phyloP scores from a whole-genome alignment of 2,113 vertebrate genomes.

The Clarias gariepinus region DNA sequence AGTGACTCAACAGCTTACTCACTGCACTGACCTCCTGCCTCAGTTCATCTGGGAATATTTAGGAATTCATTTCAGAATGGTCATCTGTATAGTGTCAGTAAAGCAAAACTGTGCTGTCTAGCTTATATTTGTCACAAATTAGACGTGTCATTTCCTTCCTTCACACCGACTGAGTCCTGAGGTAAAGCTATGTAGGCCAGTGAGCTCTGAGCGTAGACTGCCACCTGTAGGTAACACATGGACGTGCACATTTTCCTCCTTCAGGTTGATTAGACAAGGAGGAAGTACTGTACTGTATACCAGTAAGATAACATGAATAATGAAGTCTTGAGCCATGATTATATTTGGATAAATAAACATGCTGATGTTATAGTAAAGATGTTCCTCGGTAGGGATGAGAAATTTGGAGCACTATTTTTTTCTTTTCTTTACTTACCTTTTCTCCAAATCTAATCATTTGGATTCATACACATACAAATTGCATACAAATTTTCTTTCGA shows the following conservation, averaged over 20 bases:
- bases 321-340: not conserved
- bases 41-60: not conserved
- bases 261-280: not conserved
- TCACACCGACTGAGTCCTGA: not conserved
- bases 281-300: not conserved
- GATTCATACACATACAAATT: too few relatives aligned
- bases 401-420: not conserved
- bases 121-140: constrained; percentile 1
- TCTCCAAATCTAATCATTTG: too few relatives aligned
- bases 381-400: not conserved
- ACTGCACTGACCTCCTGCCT: not conserved
- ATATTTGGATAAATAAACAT: not conserved
- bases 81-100: constrained; percentile 13
- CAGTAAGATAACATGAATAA: too few relatives aligned
- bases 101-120: not conserved
- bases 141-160: not conserved
- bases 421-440: not conserved
- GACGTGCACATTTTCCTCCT: not conserved
- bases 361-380: not conserved
- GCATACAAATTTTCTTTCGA: too few relatives aligned
- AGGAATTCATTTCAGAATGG: not conserved
- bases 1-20: constrained; percentile 18
- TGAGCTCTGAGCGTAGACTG: constrained; percentile 26
- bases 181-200: not conserved
- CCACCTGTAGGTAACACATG: constrained; percentile 33